Percentiles rank a stretch among this genome's conserved stretches.
phyloP scores from a whole-genome alignment of 2,797 vertebrate species.

The Takifugu ocellatus region DNA sequence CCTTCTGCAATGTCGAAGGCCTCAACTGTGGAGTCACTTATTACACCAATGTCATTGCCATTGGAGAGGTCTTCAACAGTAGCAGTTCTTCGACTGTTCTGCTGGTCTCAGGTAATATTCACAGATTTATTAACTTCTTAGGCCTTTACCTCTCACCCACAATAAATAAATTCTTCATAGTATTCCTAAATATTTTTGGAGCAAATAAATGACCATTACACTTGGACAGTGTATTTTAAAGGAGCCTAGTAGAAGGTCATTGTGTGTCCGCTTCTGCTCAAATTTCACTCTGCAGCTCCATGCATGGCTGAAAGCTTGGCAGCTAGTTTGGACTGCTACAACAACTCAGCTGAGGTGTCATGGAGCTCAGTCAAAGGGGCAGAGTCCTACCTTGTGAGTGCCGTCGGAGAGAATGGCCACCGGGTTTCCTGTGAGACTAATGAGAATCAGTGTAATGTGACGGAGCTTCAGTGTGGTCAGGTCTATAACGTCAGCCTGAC shows the following conservation, averaged over 20 bases:
- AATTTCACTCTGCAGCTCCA: constrained; percentile 53
- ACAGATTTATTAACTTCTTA: too few species aligned
- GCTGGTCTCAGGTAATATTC: constrained; percentile 68
- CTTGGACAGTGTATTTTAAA: neutral
- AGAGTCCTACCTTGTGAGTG: constrained; percentile 56
- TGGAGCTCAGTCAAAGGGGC: constrained; percentile 60
- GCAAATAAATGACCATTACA: neutral
- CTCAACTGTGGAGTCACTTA: constrained; percentile 75
- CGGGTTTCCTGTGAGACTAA: constrained; percentile 44
- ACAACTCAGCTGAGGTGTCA: constrained; percentile 52
- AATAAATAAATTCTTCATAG: too few species aligned
- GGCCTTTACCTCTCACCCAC: too few species aligned
- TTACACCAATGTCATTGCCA: constrained; percentile 50
- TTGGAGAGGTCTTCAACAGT: constrained; percentile 63
- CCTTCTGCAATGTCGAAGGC: constrained; percentile 57
- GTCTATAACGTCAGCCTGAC: constrained; percentile 65
- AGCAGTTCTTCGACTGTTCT: constrained; percentile 42
- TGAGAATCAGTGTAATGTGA: constrained; percentile 56
- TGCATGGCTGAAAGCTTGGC: constrained; percentile 53
- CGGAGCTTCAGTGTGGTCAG: constrained; percentile 66
- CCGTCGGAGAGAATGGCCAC: constrained; percentile 40
- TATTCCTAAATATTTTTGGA: too few species aligned
- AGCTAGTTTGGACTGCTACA: constrained; percentile 54
- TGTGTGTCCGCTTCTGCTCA: neutral
- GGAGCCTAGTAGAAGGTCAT: neutral